A percentile compares a stretch with the other conserved stretches of the same genome.
Evolutionary conservation across 2,113 vertebrate genomes (phyloP).

Genomic region (Synodontis membranacea): DNA sequence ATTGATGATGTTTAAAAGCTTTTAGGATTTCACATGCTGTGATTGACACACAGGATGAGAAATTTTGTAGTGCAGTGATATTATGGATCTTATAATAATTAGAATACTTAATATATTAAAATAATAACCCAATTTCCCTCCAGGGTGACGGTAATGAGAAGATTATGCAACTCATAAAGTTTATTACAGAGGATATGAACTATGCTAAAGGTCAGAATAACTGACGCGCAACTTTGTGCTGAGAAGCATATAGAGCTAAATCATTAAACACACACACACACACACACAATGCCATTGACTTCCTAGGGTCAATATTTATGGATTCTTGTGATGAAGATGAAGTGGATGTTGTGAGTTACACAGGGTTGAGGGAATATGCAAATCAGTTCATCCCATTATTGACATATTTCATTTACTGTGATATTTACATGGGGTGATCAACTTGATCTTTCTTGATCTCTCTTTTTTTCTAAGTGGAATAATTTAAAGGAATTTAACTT

Average conservation of each 20-base stretch:
- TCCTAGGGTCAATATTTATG: constrained; percentile 30
- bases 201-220: constrained; percentile 35
- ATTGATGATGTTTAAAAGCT: not conserved
- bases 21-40: not conserved
- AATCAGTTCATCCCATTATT: not conserved
- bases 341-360: constrained; percentile 13
- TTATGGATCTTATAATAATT: constrained; percentile 19
- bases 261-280: constrained; percentile 22
- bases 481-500: not conserved
- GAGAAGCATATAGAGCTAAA: not conserved
- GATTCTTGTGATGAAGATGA: constrained; percentile 37
- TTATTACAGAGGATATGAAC: constrained; percentile 29
- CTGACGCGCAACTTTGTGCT: not conserved
- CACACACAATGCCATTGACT: constrained; percentile 15
- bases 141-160: constrained; percentile 17
- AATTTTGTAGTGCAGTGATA: not conserved
- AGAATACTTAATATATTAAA: constrained; percentile 29
- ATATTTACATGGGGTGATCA: not conserved
- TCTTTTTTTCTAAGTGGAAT: no score
- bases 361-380: not conserved
- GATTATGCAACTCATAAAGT: constrained; percentile 39
- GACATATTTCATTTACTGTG: constrained; percentile 2
- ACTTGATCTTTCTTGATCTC: no score
- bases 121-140: constrained; percentile 28
- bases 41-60: not conserved